Percentiles rank a stretch among this genome's conserved stretches.
phyloP scores from a whole-genome alignment of 2,113 vertebrate species.

The Ahaetulla prasina region DNA sequence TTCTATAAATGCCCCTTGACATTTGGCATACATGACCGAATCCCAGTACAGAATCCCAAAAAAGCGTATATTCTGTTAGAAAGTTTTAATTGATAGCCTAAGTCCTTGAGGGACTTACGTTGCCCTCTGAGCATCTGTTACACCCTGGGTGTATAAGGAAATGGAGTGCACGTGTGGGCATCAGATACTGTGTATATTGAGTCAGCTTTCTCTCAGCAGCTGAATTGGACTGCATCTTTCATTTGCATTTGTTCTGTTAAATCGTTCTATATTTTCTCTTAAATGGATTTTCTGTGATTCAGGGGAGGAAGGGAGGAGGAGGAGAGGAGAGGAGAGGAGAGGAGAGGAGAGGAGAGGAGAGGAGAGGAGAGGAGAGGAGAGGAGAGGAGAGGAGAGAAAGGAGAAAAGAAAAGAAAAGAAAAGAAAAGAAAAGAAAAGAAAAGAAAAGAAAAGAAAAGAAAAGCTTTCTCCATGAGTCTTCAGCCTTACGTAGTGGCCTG shows the following conservation, averaged over 20 bases:
- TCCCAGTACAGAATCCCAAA: background rate
- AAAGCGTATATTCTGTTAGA: background rate
- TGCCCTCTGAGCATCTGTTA: background rate
- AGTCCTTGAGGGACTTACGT: background rate
- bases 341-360: constrained; percentile 38
- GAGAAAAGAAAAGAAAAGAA: constrained; percentile 24
- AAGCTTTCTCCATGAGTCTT: constrained; percentile 65
- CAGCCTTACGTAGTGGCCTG: constrained; percentile 85
- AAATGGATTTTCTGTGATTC: constrained; percentile 45
- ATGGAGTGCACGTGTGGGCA: background rate
- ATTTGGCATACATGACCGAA: background rate
- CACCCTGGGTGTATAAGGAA: constrained; percentile 21
- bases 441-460: constrained; percentile 39
- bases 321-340: constrained; percentile 1
- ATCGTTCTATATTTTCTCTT: constrained; percentile 34
- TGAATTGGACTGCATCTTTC: constrained; percentile 46
- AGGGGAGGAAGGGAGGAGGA: background rate
- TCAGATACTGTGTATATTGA: background rate
- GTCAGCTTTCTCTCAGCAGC: background rate
- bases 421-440: background rate
- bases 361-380: background rate
- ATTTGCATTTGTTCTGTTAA: constrained; percentile 54
- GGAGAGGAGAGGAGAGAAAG: constrained; percentile 26
- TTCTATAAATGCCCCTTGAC: background rate
- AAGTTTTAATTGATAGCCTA: constrained; percentile 36